phyloP scores from a whole-genome alignment of 2,113 vertebrate genomes.

The Garra rufa region DNA sequence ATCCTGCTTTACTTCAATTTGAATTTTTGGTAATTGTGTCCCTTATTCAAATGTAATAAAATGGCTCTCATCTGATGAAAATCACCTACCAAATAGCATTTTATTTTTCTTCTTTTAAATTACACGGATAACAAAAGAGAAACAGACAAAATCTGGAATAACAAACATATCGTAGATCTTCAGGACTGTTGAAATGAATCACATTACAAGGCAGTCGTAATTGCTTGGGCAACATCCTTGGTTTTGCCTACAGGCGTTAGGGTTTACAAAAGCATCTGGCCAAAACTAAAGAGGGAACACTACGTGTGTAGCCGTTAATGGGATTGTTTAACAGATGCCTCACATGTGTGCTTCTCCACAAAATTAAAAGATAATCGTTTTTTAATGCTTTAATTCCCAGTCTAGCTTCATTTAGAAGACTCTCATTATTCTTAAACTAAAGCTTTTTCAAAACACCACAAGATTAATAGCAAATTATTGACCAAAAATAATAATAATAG shows the following conservation, averaged over 20 bases:
- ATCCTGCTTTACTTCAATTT: constrained; percentile 41
- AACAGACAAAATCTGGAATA: background rate
- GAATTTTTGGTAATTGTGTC: constrained; percentile 29
- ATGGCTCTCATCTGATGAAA: background rate
- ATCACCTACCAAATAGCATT: background rate
- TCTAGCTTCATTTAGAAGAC: background rate
- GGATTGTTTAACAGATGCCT: constrained; percentile 6
- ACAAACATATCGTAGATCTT: background rate
- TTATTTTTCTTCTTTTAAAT: background rate
- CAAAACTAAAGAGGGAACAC: constrained; percentile 19
- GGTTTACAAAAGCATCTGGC: constrained; percentile 11
- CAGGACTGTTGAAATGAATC: background rate
- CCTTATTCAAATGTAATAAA: background rate
- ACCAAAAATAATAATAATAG: background rate
- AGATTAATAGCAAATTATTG: background rate
- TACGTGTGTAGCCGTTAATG: background rate
- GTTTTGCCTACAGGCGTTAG: background rate
- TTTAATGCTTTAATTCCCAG: background rate
- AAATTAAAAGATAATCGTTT: background rate
- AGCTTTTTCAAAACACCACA: background rate
- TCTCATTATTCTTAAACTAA: background rate
- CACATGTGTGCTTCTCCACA: constrained; percentile 13
- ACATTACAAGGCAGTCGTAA: constrained; percentile 13
- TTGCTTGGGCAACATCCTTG: background rate
- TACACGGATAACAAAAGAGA: background rate